phyloP scores from a whole-genome alignment of 1,140 invertebrate genomes.

The Heliconius hermathena region DNA sequence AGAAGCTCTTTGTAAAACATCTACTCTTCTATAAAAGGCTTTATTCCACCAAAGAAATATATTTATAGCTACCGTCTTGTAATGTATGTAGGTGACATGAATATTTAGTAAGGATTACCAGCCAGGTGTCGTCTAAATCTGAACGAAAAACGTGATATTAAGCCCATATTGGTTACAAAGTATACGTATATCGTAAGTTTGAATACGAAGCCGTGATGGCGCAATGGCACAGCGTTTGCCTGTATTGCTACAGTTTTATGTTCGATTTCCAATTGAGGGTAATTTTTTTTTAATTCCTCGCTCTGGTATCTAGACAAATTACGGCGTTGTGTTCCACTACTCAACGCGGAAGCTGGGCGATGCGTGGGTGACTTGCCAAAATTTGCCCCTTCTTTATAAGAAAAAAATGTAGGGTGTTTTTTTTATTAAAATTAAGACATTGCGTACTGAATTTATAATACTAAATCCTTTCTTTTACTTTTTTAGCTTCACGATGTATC shows the following conservation, averaged over 20 bases:
- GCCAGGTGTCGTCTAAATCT: not conserved
- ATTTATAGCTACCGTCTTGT: not conserved
- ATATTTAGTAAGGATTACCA: conserved; percentile 10
- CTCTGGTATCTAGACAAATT: not conserved
- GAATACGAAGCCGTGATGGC: not conserved
- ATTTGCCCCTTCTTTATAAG: no score
- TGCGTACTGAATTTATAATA: no score
- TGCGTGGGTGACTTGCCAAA: no score
- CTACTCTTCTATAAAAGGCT: not conserved
- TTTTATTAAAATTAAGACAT: no score
- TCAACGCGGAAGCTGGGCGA: no score
- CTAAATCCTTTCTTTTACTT: no score
- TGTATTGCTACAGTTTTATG: not conserved
- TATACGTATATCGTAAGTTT: not conserved
- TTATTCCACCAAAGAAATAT: not conserved
- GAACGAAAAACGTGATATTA: not conserved
- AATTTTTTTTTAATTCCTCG: not conserved
- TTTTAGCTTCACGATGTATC: no score
- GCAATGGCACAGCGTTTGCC: no score
- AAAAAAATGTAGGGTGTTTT: no score
- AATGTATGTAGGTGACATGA: conserved; percentile 7
- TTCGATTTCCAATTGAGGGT: not conserved
- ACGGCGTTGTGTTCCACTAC: not conserved
- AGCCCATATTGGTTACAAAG: not conserved
- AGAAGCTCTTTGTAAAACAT: not conserved